Conservation (phyloP, 2,888 invertebrate genomes). For the Troglohyphantes excavatus region DNA sequence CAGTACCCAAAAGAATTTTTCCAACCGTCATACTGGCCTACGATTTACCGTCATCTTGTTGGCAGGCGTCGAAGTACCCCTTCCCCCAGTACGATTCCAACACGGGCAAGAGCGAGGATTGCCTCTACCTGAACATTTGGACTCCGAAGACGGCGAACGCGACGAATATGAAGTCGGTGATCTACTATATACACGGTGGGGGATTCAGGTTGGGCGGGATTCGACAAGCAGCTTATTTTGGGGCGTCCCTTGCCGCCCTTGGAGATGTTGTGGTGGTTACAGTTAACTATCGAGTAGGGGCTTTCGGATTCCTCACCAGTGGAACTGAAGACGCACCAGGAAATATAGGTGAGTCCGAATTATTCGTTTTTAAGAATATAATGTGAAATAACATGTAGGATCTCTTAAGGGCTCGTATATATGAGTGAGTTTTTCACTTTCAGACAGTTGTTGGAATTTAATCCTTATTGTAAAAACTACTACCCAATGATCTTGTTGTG, state of each 20-base stretch:
- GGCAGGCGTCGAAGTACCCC: constrained; percentile 32
- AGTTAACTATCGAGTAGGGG: constrained; percentile 59
- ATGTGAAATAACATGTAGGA: no score
- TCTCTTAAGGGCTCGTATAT: no score
- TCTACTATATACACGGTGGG: constrained; percentile 70
- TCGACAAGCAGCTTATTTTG: not conserved
- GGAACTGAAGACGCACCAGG: constrained; percentile 59
- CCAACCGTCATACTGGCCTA: not conserved
- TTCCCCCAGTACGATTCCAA: constrained; percentile 33
- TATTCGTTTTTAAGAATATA: no score
- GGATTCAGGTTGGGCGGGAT: constrained; percentile 41
- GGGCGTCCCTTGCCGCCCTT: constrained; percentile 11
- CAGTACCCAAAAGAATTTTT: not conserved
- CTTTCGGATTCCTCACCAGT: constrained; percentile 51
- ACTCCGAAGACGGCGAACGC: not conserved
- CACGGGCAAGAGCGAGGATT: constrained; percentile 61
- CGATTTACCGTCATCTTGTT: constrained; percentile 16
- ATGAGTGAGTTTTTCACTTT: no score
- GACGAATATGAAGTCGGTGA: constrained; percentile 35
- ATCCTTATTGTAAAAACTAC: no score
- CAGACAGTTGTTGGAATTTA: no score
- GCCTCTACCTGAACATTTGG: constrained; percentile 75
- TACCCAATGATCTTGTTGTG: no score
- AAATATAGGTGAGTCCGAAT: constrained; percentile 66
- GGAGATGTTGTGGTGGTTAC: constrained; percentile 73